Evolutionary conservation across 2,113 vertebrate genomes (phyloP).

Genomic region (Muntiacus muntjak): DNA sequence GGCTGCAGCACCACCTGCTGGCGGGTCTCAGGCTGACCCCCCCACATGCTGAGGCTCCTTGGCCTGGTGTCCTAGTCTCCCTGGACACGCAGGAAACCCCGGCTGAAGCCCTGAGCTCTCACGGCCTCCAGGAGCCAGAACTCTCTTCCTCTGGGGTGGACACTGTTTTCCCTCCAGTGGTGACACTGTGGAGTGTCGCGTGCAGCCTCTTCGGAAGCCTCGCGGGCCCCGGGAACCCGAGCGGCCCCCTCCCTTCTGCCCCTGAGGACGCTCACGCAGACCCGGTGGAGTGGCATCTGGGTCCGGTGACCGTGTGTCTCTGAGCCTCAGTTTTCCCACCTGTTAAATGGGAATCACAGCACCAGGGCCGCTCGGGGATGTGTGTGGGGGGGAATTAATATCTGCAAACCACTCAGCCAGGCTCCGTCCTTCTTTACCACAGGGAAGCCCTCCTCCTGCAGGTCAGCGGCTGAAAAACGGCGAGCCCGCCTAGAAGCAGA

Average conservation of each 20-base stretch:
- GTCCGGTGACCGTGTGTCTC: not conserved
- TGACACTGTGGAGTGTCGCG: accelerated
- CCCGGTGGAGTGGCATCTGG: not conserved
- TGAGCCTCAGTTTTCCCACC: not conserved
- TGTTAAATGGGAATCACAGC: not conserved
- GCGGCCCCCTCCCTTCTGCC: not conserved
- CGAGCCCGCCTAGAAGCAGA: not conserved
- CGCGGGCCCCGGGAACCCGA: not conserved
- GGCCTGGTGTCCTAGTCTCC: too few relatives aligned
- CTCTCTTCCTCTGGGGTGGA: constrained; percentile 43
- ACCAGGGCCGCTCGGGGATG: not conserved
- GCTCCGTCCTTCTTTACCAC: not conserved
- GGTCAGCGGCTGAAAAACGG: not conserved
- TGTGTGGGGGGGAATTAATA: too few relatives aligned
- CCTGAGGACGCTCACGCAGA: not conserved
- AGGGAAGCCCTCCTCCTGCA: not conserved
- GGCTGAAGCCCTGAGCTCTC: accelerated
- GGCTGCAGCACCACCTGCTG: constrained; percentile 23
- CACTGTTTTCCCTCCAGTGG: constrained; percentile 4
- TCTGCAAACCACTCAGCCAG: accelerated
- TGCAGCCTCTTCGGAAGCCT: not conserved
- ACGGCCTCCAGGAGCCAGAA: constrained; percentile 42
- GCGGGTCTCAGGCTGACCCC: not conserved
- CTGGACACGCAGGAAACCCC: not conserved
- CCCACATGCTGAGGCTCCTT: not conserved